phyloP scores from a whole-genome alignment of 2,113 vertebrate genomes.

The Scartelaos histophorus region DNA sequence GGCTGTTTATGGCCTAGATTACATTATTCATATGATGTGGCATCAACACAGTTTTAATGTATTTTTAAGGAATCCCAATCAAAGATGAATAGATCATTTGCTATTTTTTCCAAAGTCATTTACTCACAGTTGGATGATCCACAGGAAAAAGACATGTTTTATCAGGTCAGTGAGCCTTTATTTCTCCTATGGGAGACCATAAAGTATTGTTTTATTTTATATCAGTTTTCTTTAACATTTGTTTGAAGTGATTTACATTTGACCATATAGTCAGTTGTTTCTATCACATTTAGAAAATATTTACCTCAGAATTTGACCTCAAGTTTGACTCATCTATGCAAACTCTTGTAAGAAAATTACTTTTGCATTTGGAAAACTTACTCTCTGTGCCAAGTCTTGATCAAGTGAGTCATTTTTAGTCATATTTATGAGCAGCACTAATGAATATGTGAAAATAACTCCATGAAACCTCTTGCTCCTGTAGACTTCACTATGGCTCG shows the following conservation, averaged over 20 bases:
- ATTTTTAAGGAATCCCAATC: slow-evolving; percentile 1
- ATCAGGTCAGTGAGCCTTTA: slow-evolving; percentile 32
- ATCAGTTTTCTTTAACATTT: neutral
- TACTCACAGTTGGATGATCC: slow-evolving; percentile 28
- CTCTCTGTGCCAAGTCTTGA: slow-evolving; percentile 40
- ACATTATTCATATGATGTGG: too few species aligned
- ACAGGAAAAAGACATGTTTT: slow-evolving; percentile 30
- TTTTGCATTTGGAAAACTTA: slow-evolving; percentile 62
- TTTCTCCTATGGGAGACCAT: too few species aligned
- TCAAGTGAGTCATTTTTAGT: slow-evolving; percentile 18
- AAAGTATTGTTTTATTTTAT: too few species aligned
- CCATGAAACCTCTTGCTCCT: neutral
- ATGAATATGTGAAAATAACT: too few species aligned
- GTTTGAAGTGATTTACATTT: neutral
- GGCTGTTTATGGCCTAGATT: too few species aligned
- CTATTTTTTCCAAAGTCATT: slow-evolving; percentile 37
- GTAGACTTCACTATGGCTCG: slow-evolving; percentile 32
- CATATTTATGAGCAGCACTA: neutral
- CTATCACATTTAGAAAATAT: slow-evolving; percentile 42
- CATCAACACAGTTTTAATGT: neutral
- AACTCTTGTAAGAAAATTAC: slow-evolving; percentile 68
- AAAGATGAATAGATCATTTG: slow-evolving; percentile 25
- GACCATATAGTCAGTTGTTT: neutral
- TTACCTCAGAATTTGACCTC: slow-evolving; percentile 65
- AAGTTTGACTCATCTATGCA: slow-evolving; percentile 65